Conservation (phyloP, 2,113 vertebrate genomes). For the Oncorhynchus gorbuscha region DNA sequence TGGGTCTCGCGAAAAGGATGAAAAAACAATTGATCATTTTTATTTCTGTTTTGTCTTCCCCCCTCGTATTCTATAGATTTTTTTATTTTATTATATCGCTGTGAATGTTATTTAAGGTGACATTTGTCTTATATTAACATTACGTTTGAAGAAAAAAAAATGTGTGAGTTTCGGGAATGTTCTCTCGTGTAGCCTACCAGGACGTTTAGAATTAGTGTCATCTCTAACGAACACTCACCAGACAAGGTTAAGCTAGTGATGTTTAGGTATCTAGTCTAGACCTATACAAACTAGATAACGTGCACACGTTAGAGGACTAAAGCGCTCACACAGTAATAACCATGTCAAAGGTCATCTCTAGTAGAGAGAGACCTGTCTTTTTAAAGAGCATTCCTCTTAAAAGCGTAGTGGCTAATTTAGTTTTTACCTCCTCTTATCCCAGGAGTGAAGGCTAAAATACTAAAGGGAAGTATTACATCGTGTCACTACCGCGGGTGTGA, state of each 20-base stretch:
- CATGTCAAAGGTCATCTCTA: neutral
- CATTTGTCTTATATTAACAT: conserved; percentile 45
- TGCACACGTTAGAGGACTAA: neutral
- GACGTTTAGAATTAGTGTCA: neutral
- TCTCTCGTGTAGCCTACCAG: neutral
- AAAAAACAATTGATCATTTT: conserved; percentile 25
- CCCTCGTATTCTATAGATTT: conserved; percentile 46
- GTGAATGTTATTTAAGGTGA: conserved; percentile 71
- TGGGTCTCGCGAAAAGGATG: conserved; percentile 13
- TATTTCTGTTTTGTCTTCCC: conserved; percentile 16
- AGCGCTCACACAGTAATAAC: neutral
- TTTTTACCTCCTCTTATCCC: conserved; percentile 1
- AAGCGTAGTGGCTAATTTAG: neutral
- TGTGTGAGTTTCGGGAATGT: neutral
- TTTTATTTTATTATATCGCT: conserved; percentile 63
- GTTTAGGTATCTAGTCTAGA: neutral
- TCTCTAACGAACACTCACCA: neutral
- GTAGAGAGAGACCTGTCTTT: neutral
- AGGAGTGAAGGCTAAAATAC: conserved; percentile 15
- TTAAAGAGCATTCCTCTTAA: neutral
- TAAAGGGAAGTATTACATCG: conserved; percentile 13
- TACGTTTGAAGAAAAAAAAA: conserved; percentile 42
- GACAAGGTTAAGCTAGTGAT: neutral
- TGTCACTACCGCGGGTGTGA: conserved; percentile 11
- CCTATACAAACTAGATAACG: neutral